phyloP scores from a whole-genome alignment of 2,113 vertebrate species.

The Daphoenositta chrysoptera region DNA sequence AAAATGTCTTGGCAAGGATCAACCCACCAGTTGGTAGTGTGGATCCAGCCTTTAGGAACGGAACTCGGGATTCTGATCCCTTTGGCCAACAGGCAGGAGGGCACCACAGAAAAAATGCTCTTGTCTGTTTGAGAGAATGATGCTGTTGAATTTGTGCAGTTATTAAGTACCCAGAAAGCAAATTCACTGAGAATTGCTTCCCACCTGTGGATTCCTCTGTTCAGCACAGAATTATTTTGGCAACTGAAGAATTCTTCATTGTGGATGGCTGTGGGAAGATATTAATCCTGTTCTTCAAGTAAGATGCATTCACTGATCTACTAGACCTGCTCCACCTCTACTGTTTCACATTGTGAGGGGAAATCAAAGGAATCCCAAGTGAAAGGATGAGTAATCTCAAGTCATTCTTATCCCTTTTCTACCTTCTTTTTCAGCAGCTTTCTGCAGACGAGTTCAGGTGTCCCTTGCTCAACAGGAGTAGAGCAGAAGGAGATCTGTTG shows the following conservation, averaged over 20 bases:
- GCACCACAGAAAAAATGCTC: neutral
- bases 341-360: neutral
- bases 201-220: conserved; percentile 46
- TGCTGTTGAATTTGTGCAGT: neutral
- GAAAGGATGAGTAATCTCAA: neutral
- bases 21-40: conserved; percentile 1
- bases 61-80: neutral
- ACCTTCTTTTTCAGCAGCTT: neutral
- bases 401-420: neutral
- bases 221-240: conserved; percentile 44
- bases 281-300: conserved; percentile 39
- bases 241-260: conserved; percentile 37
- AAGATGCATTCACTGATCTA: neutral
- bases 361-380: neutral
- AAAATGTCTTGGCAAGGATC: conserved; percentile 49
- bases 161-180: neutral
- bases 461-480: neutral
- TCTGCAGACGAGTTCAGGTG: neutral
- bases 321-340: neutral
- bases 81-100: conserved; percentile 11
- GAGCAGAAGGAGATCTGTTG: neutral
- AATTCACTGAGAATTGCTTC: neutral
- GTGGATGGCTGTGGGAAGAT: conserved; percentile 45
- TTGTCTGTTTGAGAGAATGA: neutral
- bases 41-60: neutral